Evolutionary conservation across 2,113 vertebrate genomes (phyloP).

Genomic region (Siniperca chuatsi): DNA sequence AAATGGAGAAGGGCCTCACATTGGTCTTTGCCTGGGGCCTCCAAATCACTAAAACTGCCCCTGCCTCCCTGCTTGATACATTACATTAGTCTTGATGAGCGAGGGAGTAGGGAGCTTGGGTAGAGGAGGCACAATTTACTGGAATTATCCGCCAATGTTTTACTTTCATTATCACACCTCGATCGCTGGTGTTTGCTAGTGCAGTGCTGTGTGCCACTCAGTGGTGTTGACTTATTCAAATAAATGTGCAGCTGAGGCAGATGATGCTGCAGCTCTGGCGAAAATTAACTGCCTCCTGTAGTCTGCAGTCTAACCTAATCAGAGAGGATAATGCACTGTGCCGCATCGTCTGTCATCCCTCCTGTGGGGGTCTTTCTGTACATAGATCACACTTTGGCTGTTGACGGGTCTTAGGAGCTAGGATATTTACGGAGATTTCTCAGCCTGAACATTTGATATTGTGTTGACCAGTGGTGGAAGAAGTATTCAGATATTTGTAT

Average conservation of each 20-base stretch:
- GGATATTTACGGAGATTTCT: slow-evolving; percentile 5
- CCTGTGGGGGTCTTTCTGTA: slow-evolving; percentile 44
- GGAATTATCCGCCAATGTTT: slow-evolving; percentile 73
- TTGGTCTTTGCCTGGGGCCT: no score
- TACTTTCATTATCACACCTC: slow-evolving; percentile 73
- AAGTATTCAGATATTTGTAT: no score
- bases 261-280: slow-evolving; percentile 45
- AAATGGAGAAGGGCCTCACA: no score
- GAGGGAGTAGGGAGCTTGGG: slow-evolving; percentile 26
- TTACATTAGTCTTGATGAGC: slow-evolving; percentile 62
- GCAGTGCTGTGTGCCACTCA: slow-evolving; percentile 61
- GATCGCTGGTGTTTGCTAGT: slow-evolving; percentile 48
- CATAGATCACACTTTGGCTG: slow-evolving; percentile 18
- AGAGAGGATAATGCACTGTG: slow-evolving; percentile 58
- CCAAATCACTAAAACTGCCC: no score
- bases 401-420: slow-evolving; percentile 15
- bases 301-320: slow-evolving; percentile 67
- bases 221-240: slow-evolving; percentile 71
- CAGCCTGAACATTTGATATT: background rate
- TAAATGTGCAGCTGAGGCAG: slow-evolving; percentile 62
- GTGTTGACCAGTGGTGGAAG: background rate
- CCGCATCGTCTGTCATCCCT: slow-evolving; percentile 37
- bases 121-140: slow-evolving; percentile 62
- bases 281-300: slow-evolving; percentile 72
- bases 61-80: slow-evolving; percentile 34